Percentiles rank a stretch among this genome's conserved stretches.
Evolutionary conservation across 2,888 invertebrate genomes (phyloP).

Genomic region (Sepiola atlantica): DNA sequence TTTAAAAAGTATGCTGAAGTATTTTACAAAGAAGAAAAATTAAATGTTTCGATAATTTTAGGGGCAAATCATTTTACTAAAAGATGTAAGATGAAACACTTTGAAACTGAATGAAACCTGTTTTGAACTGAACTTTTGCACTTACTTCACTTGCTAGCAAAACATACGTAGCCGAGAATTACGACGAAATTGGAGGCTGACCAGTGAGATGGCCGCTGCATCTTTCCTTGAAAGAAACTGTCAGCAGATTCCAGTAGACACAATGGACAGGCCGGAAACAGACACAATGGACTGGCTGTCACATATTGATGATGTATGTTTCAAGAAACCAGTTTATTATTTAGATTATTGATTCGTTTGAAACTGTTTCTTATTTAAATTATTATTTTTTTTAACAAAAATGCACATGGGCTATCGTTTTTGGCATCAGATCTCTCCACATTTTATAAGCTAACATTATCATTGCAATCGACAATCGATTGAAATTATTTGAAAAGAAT

Average conservation of each 20-base stretch:
- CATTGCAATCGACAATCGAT: neutral
- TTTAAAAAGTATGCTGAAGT: neutral
- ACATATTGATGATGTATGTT: constrained; percentile 12
- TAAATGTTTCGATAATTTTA: neutral
- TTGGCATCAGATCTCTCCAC: neutral
- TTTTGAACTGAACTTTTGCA: constrained; percentile 12
- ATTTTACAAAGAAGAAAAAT: neutral
- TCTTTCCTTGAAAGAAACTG: constrained; percentile 32
- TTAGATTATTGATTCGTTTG: neutral
- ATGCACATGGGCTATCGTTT: neutral
- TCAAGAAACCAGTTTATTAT: constrained; percentile 13
- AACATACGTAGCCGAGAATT: constrained; percentile 11
- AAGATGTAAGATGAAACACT: neutral
- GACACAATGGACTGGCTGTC: constrained; percentile 32
- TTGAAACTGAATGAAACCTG: neutral
- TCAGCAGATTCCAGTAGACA: constrained; percentile 10
- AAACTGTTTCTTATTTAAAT: neutral
- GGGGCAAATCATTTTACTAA: neutral
- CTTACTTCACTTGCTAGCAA: constrained; percentile 32
- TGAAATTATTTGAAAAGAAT: neutral
- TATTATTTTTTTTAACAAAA: neutral
- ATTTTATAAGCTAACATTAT: neutral
- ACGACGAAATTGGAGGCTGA: constrained; percentile 18
- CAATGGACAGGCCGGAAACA: neutral
- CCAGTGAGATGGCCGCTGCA: constrained; percentile 32